These are phyloP conservation scores for Lacerta viridis DNA, from an alignment of 2,797 vertebrate species.

Conservation along the genomic window DNA sequence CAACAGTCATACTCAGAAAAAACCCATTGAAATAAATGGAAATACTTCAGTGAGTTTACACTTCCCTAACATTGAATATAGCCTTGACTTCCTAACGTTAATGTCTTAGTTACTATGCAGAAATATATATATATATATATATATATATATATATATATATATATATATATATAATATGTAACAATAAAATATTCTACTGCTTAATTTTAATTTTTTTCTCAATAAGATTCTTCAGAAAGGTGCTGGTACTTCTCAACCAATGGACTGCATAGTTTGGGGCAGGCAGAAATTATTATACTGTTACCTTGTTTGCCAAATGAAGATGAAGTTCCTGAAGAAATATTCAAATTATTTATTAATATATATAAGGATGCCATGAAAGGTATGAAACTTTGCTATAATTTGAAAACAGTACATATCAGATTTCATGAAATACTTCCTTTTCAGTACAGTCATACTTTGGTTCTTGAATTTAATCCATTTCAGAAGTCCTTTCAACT, in stretches of 20 bases:
- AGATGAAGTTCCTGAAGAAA: conserved; percentile 88
- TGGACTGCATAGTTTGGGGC: conserved; percentile 92
- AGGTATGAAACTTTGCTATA: conserved; percentile 81
- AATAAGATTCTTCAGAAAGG: conserved; percentile 84
- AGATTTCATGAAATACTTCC: neutral
- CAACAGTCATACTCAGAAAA: too few relatives aligned
- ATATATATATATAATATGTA: conserved; percentile 3
- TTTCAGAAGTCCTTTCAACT: too few relatives aligned
- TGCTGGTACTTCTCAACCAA: conserved; percentile 96
- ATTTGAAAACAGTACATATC: neutral
- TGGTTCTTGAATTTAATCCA: too few relatives aligned
- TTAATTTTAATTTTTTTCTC: conserved; percentile 57
- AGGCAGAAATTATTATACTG: conserved; percentile 92
- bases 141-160: neutral
- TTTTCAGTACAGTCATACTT: neutral
- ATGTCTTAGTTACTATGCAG: neutral
- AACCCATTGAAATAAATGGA: too few relatives aligned
- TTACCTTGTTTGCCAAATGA: conserved; percentile 90
- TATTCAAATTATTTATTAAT: conserved; percentile 89
- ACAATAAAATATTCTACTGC: neutral
- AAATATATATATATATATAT: neutral
- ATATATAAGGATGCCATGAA: conserved; percentile 92
- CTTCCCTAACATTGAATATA: too few relatives aligned
- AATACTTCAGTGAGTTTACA: too few relatives aligned
- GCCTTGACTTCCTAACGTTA: neutral